Percentiles rank a stretch among this genome's conserved stretches.
phyloP scores from a whole-genome alignment of 2,797 vertebrate species.

The Sebastes iracundus region DNA sequence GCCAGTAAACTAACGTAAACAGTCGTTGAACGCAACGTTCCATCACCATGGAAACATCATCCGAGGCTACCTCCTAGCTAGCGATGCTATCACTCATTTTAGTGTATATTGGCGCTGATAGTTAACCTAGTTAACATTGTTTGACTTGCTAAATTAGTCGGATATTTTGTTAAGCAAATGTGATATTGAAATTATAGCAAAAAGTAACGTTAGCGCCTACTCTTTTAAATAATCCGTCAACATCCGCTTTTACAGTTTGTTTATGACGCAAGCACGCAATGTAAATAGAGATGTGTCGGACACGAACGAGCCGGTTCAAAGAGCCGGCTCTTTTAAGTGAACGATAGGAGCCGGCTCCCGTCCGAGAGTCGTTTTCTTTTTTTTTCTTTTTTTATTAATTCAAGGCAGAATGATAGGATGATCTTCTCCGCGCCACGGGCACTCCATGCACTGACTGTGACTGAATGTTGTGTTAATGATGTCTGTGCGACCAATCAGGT shows the following conservation, averaged over 20 bases:
- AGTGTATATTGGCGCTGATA: neutral
- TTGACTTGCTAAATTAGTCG: rapidly evolving
- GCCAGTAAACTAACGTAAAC: neutral
- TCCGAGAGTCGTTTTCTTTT: too few species aligned
- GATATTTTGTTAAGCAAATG: neutral
- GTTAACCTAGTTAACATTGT: neutral
- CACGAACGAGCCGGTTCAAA: too few species aligned
- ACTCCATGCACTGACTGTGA: too few species aligned
- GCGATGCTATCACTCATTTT: neutral
- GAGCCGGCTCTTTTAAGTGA: too few species aligned
- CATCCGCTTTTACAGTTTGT: neutral
- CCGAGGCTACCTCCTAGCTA: neutral
- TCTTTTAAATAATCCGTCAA: slow-evolving; percentile 34
- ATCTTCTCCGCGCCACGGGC: too few species aligned
- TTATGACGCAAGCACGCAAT: neutral
- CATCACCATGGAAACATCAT: slow-evolving; percentile 69
- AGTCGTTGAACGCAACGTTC: neutral
- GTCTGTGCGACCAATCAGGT: too few species aligned
- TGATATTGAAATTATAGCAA: neutral
- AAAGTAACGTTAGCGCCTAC: slow-evolving; percentile 18
- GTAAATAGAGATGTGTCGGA: too few species aligned
- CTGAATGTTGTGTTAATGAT: too few species aligned
- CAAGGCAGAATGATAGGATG: too few species aligned
- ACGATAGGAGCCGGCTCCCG: too few species aligned
- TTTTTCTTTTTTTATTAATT: too few species aligned